Base-by-base conservation (phyloP, 64 coral and sea anemone species). In the Actinia tenebrosa region DNA sequence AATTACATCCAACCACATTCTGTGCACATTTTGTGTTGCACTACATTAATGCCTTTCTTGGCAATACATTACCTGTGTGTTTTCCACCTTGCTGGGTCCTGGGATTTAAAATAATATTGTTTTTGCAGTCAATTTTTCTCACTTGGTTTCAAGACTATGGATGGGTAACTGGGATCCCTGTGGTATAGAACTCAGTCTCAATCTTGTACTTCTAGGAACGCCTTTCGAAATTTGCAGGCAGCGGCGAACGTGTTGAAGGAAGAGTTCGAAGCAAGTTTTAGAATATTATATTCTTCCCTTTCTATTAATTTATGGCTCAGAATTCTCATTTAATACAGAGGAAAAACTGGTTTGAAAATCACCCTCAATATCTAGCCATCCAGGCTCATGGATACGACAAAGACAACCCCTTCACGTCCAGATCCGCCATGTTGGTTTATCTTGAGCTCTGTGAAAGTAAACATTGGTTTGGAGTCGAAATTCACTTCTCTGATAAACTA, bases 341-440 rank as follows among this genome's bases (percentile, higher is more conserved):
- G 50, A 81, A 90, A 53, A 90, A 90, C 79, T 94, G 92, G 92
- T 90, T 94, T 84, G 89, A 94, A 62, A 66, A 90, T 37, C 92
- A 94, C 84, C 88, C 92, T 42, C 77, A 90, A 62, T 90, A 86
- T 56, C 75, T 87, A 60, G 84, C 89, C 78, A 88, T 94, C 50
- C 53, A 59, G 10, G 56, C 84, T 2, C 84, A 94, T 22, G 92
- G 92, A 26, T 94, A 84, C 56, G 80, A 84, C 80, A 79, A 84
- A 71, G 27, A 92, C 86, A 83, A 92, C 43, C 86, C 86, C 8
- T 72, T 45, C 10, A 13, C 64, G 44, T 66, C 88, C 16, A 84
- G 92, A 60, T n/a, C 87, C 6, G 88, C 92, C 64, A 93, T 93
- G 92, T 80, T 93, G 83, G 92, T 93, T 71, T 93, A 89, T 81